Conservation (phyloP, 1,140 invertebrate genomes). For the Eumaeus atala region DNA sequence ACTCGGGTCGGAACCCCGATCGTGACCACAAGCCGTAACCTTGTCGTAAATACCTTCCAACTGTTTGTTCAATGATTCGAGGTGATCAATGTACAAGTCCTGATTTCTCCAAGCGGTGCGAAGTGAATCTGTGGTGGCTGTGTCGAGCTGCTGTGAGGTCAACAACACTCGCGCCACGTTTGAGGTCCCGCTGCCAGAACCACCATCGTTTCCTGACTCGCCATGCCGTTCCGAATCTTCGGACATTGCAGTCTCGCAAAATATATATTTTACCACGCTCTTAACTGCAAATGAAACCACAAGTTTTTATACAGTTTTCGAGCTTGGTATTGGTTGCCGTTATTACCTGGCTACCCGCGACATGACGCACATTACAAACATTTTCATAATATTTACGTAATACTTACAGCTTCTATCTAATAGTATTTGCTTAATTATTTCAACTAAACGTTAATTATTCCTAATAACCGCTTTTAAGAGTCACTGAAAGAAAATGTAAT, state of each 20-base stretch:
- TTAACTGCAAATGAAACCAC: conserved; percentile 61
- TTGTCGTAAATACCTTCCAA: conserved; percentile 73
- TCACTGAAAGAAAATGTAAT: conserved; percentile 24
- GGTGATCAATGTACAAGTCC: conserved; percentile 72
- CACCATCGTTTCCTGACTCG: conserved; percentile 54
- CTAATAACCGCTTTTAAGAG: conserved; percentile 23
- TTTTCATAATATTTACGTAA: conserved; percentile 18
- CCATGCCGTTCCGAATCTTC: conserved; percentile 63
- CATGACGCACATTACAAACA: conserved; percentile 38
- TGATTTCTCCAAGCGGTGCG: conserved; percentile 68
- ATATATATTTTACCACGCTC: conserved; percentile 50
- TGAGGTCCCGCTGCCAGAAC: conserved; percentile 46
- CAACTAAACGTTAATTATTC: conserved; percentile 26
- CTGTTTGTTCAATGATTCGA: conserved; percentile 72
- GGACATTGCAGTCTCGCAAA: conserved; percentile 68
- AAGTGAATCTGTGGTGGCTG: conserved; percentile 57
- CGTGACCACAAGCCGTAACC: conserved; percentile 62
- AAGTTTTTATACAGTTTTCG: conserved; percentile 38
- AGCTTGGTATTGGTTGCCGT: conserved; percentile 46
- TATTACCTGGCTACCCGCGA: conserved; percentile 37
- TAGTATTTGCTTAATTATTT: conserved; percentile 18
- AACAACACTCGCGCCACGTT: conserved; percentile 62
- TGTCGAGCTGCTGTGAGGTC: conserved; percentile 63
- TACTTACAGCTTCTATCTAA: conserved; percentile 47
- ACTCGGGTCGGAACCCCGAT: conserved; percentile 48